Evolutionary conservation across 2,113 vertebrate species (phyloP).

Genomic region (Mirounga angustirostris): DNA sequence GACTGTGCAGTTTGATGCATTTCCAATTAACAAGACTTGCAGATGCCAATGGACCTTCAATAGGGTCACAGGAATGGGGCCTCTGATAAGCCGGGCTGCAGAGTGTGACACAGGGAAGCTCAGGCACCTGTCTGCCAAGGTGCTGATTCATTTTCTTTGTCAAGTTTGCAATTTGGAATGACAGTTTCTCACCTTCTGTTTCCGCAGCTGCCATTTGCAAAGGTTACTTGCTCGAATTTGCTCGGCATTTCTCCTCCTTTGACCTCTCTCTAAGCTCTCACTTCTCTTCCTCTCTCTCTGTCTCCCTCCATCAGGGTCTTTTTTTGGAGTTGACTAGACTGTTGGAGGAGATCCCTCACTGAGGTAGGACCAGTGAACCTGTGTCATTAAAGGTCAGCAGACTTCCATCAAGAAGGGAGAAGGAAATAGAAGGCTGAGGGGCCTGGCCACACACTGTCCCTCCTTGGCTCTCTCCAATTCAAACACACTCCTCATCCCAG

Average conservation of each 20-base stretch:
- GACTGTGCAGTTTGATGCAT: slow-evolving; percentile 54
- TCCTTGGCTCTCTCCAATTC: background rate
- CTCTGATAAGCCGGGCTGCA: slow-evolving; percentile 61
- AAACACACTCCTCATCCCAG: background rate
- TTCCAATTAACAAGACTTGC: slow-evolving; percentile 73
- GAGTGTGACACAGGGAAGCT: background rate
- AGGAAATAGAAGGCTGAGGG: background rate
- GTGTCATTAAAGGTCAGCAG: background rate
- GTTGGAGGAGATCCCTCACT: background rate
- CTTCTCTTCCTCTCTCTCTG: background rate
- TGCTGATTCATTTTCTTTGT: slow-evolving; percentile 60
- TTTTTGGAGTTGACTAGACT: background rate
- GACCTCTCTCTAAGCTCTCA: slow-evolving; percentile 37
- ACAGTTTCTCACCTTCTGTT: slow-evolving; percentile 74
- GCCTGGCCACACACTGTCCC: no score
- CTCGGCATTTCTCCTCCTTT: slow-evolving; percentile 40
- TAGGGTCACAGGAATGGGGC: slow-evolving; percentile 56
- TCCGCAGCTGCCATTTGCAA: slow-evolving; percentile 78
- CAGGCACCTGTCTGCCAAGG: slow-evolving; percentile 53
- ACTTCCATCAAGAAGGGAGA: background rate
- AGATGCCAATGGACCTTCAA: slow-evolving; percentile 58
- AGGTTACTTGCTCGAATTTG: slow-evolving; percentile 73
- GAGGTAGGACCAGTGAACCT: background rate
- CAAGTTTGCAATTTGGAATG: slow-evolving; percentile 61
- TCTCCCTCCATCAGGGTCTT: background rate